These are phyloP conservation scores for Thunnus albacares DNA, from an alignment of 2,797 vertebrate genomes.

Conservation along the genomic window DNA sequence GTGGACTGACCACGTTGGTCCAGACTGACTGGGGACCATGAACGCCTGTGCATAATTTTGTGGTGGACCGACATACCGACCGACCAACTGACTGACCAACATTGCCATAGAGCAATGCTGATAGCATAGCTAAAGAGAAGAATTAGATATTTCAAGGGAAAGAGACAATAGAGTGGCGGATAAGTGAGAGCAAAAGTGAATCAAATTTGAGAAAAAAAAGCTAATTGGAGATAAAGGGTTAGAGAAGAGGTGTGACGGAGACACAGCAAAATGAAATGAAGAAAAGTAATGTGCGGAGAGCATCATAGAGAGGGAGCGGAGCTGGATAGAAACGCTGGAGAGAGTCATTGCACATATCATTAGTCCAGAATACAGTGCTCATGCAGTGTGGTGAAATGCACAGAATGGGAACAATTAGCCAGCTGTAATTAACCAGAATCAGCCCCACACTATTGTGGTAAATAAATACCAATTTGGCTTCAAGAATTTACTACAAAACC, in stretches of 20 bases:
- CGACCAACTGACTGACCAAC: too few species aligned
- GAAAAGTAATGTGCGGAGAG: not conserved
- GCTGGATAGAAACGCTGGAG: conserved; percentile 19
- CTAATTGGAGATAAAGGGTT: not conserved
- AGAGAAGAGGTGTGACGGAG: not conserved
- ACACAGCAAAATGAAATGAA: conserved; percentile 14
- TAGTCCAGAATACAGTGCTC: conserved; percentile 74
- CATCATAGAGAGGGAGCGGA: conserved; percentile 11
- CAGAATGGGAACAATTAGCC: conserved; percentile 77
- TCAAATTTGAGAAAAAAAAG: not conserved
- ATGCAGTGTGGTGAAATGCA: conserved; percentile 69
- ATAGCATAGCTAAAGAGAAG: too few species aligned
- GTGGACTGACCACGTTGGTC: not conserved
- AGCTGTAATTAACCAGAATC: conserved; percentile 80
- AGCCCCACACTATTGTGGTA: conserved; percentile 73
- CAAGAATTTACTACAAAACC: conserved; percentile 76
- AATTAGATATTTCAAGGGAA: not conserved
- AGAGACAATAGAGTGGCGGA: not conserved
- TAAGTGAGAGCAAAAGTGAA: not conserved
- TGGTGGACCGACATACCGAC: too few species aligned
- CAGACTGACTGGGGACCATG: too few species aligned
- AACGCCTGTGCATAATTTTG: too few species aligned
- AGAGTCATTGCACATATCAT: conserved; percentile 68
- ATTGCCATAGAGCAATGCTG: not conserved
- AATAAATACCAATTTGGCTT: conserved; percentile 82